Evolutionary conservation across 2,797 vertebrate species (phyloP).

Genomic region (Iguana delicatissima): DNA sequence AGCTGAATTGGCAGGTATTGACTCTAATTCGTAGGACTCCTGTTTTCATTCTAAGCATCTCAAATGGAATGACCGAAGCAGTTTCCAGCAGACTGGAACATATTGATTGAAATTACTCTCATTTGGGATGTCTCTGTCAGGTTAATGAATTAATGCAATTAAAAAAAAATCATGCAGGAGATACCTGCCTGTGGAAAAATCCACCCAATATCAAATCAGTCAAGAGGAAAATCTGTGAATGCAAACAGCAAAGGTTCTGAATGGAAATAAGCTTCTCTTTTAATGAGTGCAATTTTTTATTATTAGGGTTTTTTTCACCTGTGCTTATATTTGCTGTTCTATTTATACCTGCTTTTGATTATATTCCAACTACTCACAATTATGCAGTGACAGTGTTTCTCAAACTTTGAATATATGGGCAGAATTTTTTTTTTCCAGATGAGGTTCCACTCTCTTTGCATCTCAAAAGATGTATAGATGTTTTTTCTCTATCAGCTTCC

Average conservation of each 20-base stretch:
- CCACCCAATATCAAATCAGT: slow-evolving; percentile 44
- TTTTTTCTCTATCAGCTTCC: background rate
- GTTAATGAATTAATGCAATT: slow-evolving; percentile 67
- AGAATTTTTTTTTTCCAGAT: background rate
- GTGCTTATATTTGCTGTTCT: slow-evolving; percentile 11
- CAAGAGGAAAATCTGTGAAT: slow-evolving; percentile 50
- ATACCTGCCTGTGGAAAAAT: slow-evolving; percentile 40
- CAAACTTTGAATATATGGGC: background rate
- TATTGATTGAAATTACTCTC: slow-evolving; percentile 54
- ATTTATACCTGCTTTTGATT: slow-evolving; percentile 39
- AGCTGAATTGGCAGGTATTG: slow-evolving; percentile 10
- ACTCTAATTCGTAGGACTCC: slow-evolving; percentile 33
- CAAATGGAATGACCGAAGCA: slow-evolving; percentile 47
- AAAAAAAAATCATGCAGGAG: slow-evolving; percentile 54
- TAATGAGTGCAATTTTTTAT: slow-evolving; percentile 15
- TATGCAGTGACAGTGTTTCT: background rate
- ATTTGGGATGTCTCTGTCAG: slow-evolving; percentile 61
- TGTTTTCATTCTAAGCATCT: slow-evolving; percentile 51
- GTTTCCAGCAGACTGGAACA: slow-evolving; percentile 60
- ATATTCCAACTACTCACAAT: background rate
- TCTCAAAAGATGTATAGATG: background rate
- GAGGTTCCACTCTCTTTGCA: background rate
- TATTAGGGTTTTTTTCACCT: background rate
- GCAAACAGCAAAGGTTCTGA: slow-evolving; percentile 53
- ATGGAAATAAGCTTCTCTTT: slow-evolving; percentile 47